Evolutionary conservation across 2,888 invertebrate genomes (phyloP).

Genomic region (Bellardia bayeri): DNA sequence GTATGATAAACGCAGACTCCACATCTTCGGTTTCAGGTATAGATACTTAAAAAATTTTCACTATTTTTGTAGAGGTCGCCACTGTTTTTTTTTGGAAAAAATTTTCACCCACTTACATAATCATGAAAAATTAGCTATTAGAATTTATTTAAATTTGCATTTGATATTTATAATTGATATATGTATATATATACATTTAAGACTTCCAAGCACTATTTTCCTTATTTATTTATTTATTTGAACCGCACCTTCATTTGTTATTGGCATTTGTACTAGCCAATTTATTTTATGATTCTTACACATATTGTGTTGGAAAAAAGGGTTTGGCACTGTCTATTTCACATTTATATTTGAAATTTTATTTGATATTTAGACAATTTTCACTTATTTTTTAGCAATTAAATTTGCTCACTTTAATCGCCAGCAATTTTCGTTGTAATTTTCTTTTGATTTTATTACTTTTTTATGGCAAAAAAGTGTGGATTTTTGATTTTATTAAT

Average conservation of each 20-base stretch:
- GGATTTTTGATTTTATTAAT: constrained; percentile 36
- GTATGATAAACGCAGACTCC: constrained; percentile 81
- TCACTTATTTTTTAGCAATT: constrained; percentile 65
- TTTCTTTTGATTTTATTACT: constrained; percentile 62
- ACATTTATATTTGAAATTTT: constrained; percentile 49
- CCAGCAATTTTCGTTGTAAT: constrained; percentile 38
- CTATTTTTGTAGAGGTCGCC: constrained; percentile 79
- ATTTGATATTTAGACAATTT: constrained; percentile 63
- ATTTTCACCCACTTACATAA: constrained; percentile 81
- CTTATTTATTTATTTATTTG: constrained; percentile 38
- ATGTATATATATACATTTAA: constrained; percentile 34
- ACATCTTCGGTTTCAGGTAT: constrained; percentile 79
- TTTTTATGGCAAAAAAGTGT: constrained; percentile 51
- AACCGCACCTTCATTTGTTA: constrained; percentile 63
- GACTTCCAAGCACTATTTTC: constrained; percentile 21
- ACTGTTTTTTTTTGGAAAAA: constrained; percentile 74
- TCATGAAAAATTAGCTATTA: constrained; percentile 61
- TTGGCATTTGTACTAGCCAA: constrained; percentile 52
- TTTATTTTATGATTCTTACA: constrained; percentile 44
- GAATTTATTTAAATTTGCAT: constrained; percentile 9
- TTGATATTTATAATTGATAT: constrained; percentile 33
- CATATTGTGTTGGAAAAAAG: constrained; percentile 62
- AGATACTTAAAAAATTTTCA: constrained; percentile 80
- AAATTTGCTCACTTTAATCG: constrained; percentile 63
- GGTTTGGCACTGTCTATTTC: constrained; percentile 71